Evolutionary conservation across 2,113 vertebrate genomes (phyloP), one percentile per base, ranked within the genome.

Genomic region (Colossoma macropomum): DNA sequence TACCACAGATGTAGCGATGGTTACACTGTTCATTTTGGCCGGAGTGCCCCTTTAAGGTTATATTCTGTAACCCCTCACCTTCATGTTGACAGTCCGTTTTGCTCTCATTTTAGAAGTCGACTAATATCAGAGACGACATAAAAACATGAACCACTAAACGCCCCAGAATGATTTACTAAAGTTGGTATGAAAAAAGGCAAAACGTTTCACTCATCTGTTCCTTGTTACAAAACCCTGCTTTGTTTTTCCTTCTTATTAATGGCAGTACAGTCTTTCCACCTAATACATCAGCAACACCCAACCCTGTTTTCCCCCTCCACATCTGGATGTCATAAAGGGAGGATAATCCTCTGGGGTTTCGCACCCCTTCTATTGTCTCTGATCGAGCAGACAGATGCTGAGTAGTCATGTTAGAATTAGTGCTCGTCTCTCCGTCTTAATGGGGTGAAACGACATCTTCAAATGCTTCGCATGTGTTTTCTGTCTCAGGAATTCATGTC

Each of bases 291-390:
- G 30, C 8, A 56, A 76, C 78, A 62, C 28, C 78, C 50, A 32
- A 8, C 27, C 45, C 30, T 25, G 5, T 27, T 81, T 68, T 17
- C 4, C n/a, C 23, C 4, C 15, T 25, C 27, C 23, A 77, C 84
- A 82, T 81, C 25, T 77, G 66, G 45, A 85, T 63, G 70, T 34
- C 27, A 66, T 73, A 56, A 73, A 77, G 41, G 19, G 27, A 68
- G 23, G 34, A 73, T 72, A 25, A n/a, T 63, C 27, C 66, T 38
- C 63, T 75, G 8, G 32, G 48, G 27, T 25, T 71, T 76, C 28
- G 65, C 79, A 77, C 38, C 32, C 66, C 56, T 48, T 32, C 59
- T n/a, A 21, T 65, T 79, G 52, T 63, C 52, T 77, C 23, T 54
- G 68, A 45, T 8, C 60, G 19, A 62, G 60, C 50, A 25, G 32